A percentile compares a stretch with the other conserved stretches of the same genome.
Evolutionary conservation across 2,113 vertebrate genomes (phyloP).

Genomic region (Brachyhypopomus occidentalis): DNA sequence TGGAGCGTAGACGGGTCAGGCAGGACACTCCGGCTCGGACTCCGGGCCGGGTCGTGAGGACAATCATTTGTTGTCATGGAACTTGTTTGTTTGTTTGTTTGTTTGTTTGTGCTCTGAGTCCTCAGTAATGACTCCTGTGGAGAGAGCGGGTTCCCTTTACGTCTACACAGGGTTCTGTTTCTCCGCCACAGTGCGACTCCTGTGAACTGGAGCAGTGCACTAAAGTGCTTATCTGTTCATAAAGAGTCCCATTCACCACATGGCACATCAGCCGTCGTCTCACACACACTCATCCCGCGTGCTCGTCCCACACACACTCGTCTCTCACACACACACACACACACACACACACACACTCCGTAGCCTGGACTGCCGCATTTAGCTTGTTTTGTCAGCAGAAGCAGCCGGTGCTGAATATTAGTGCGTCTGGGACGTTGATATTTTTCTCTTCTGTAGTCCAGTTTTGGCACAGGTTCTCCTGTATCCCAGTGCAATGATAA

Average conservation of each 20-base stretch:
- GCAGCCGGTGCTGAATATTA: too few species aligned
- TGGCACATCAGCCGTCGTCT: not conserved
- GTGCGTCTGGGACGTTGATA: not conserved
- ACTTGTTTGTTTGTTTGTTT: too few species aligned
- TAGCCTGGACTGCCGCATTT: too few species aligned
- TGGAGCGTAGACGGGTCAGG: not conserved
- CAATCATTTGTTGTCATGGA: too few species aligned
- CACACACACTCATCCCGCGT: not conserved
- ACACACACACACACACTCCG: too few species aligned
- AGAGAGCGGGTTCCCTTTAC: not conserved
- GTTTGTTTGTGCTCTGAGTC: too few species aligned
- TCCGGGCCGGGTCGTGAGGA: too few species aligned
- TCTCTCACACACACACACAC: too few species aligned
- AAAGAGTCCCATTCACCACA: slow-evolving; percentile 6
- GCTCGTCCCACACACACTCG: too few species aligned
- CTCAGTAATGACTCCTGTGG: too few species aligned
- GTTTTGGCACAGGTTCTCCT: not conserved
- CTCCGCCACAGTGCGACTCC: not conserved
- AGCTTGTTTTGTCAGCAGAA: too few species aligned
- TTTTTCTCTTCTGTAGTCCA: not conserved
- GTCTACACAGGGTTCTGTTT: not conserved
- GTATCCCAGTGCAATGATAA: not conserved
- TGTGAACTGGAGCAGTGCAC: not conserved
- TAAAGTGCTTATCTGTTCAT: slow-evolving; percentile 7
- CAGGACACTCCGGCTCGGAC: not conserved